Base-by-base conservation (phyloP, 2,797 vertebrate genomes). In the Chrysocyon brachyurus region DNA sequence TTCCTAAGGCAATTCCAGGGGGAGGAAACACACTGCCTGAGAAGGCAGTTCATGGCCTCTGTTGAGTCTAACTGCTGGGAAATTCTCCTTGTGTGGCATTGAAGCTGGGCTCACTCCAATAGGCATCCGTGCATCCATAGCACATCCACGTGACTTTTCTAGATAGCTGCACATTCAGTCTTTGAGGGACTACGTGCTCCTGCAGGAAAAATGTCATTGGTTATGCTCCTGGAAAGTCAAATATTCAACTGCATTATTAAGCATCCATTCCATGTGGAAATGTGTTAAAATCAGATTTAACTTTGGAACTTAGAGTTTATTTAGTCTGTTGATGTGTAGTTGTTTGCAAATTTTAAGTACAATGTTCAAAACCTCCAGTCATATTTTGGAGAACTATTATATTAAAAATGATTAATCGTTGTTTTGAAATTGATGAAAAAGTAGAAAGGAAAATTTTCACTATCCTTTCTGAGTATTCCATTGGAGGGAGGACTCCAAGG, bases 291-390 rank as follows among this genome's bases (percentile, higher is more conserved):
- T 57, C 54, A 85, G 85, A 75, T 95, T 96, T 97, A 94, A 68
- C 72, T 46, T 49, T 77, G 91, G 22, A 92, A 93, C 82, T 73
- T 73, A 90, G 96, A 83, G 77, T 94, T 83, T 97, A 72, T 94
- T 83, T 97, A 72, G 36, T 61, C 95, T 59, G 31, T 21, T 24
- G 73, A 28, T 40, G 11, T 28, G 85, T 92, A 95, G 85, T 89
- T 94, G 96, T 96, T 98, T 98, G 95, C 90, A 78, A 79, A 64
- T 70, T 96, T 95, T 96, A 59, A 89, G 72, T 73, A 8, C n/a
- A 5, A 68, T 77, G 73, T 91, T 83, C 85, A 96, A 70, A 75
- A 83, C 52, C 78, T 95, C 96, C 81, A 31, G 31, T 97, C 91
- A 89, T 78, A 93, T 88, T 91, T 52, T 16, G 15, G 83, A 31